Base-by-base conservation (phyloP, 1,140 invertebrate species). In the Myzus persicae region DNA sequence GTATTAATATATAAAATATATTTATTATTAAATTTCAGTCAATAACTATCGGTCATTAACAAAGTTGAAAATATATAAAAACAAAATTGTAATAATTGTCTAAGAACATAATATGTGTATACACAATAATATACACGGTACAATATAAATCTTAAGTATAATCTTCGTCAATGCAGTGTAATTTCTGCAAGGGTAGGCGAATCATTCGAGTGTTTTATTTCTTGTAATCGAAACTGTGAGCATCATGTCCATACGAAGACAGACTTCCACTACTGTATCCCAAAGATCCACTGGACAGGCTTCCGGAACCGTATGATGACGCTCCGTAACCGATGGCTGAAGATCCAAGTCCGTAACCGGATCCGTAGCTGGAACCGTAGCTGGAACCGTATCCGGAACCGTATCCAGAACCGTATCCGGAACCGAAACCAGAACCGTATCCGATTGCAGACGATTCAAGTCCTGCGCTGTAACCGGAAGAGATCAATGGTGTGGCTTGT, bases 141-240 rank as follows among this genome's bases (percentile, higher is more conserved):
- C 14, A 36, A 76, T n/a, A 18, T 36, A n/a, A 76, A 76, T 76
- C 31, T 18, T 51, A 76, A 76, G 59, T 14, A 76, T 76, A 76
- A 5, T n/a, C 59, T 14, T 36, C 59, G 31, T n/a, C 31, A 76
- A n/a, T 76, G 31, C 59, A 76, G 31, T n/a, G 59, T n/a, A 67
- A 11, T 67, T n/a, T 0, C 59, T 67, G 31, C 59, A 67, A 4
- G 31, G 31, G 11, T 6, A 67, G 59, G 31, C 59, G 31, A 76
- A 76, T 76, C 14, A 51, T n/a, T 88, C 42, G n/a, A 82, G n/a
- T n/a, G 36, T 82, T 82, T 26, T 92, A 92, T 81, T 92, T 92
- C 38, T 92, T 92, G 76, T 92, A 38, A 20, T 46, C 42, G 42
- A 67, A 67, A 91, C 40, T 7, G 44, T 48, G 67, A 38, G n/a